These are phyloP conservation scores for Bombus difficillimus DNA, from an alignment of 1,140 invertebrate species.

Conservation along the genomic window DNA sequence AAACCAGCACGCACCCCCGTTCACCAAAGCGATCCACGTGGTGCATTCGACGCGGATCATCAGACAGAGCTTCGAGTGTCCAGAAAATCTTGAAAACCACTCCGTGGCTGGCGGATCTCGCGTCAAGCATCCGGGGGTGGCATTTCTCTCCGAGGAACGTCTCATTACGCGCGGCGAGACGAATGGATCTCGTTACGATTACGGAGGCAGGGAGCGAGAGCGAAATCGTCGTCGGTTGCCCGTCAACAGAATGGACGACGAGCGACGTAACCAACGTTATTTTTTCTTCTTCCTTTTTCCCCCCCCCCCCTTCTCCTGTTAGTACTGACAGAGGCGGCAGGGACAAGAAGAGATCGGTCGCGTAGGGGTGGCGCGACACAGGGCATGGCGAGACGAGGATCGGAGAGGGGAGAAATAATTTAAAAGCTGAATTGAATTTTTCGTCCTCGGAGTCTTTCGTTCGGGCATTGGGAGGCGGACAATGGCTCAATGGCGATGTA, in stretches of 20 bases:
- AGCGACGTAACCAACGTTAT: constrained; percentile 67
- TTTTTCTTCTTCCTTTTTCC: constrained; percentile 44
- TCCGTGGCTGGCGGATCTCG: background rate
- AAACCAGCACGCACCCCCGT: background rate
- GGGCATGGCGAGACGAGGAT: constrained; percentile 55
- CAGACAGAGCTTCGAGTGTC: background rate
- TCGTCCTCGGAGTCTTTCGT: constrained; percentile 82
- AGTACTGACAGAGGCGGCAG: constrained; percentile 42
- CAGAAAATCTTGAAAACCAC: constrained; percentile 12
- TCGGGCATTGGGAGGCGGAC: constrained; percentile 82
- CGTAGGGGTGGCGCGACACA: constrained; percentile 19
- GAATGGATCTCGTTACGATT: constrained; percentile 70
- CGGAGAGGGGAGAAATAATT: constrained; percentile 78
- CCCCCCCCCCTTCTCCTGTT: background rate
- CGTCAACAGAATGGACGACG: constrained; percentile 54
- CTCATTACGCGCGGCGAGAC: constrained; percentile 63
- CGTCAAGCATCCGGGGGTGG: constrained; percentile 38
- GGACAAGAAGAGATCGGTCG: constrained; percentile 55
- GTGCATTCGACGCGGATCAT: constrained; percentile 6
- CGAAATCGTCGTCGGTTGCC: constrained; percentile 46
- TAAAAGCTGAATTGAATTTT: constrained; percentile 84
- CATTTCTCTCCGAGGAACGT: constrained; percentile 59
- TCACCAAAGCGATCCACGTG: background rate
- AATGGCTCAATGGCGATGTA: constrained; percentile 83
- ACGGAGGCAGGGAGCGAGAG: constrained; percentile 19